Conservation (phyloP, 2,797 vertebrate genomes). For the Rachycentron canadum region DNA sequence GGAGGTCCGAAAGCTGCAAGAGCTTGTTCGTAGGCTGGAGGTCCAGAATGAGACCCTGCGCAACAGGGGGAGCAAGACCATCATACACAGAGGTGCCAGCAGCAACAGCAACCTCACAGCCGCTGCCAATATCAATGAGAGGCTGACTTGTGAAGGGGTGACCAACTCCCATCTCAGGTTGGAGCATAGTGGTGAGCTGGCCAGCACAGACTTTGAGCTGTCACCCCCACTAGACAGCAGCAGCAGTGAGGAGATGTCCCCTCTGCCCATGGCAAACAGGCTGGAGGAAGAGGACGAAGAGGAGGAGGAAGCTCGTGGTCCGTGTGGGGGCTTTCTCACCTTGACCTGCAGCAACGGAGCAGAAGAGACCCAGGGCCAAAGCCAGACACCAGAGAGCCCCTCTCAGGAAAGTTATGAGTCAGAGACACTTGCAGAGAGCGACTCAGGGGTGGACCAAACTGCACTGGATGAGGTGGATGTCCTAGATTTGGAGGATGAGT, state of each 20-base stretch:
- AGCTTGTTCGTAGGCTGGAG: constrained; percentile 91
- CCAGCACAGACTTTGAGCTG: constrained; percentile 70
- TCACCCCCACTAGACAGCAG: constrained; percentile 75
- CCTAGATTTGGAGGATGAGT: constrained; percentile 89
- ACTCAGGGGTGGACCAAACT: constrained; percentile 76
- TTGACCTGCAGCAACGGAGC: constrained; percentile 71
- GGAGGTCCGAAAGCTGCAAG: constrained; percentile 92
- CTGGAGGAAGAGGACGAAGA: constrained; percentile 70
- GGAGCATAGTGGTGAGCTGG: constrained; percentile 66
- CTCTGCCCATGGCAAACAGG: constrained; percentile 64
- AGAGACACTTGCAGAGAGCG: constrained; percentile 79
- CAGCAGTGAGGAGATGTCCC: constrained; percentile 82
- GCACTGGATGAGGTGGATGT: constrained; percentile 92
- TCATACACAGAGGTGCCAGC: constrained; percentile 66
- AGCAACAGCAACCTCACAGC: constrained; percentile 69
- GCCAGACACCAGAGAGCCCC: constrained; percentile 74
- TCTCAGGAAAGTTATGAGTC: constrained; percentile 83
- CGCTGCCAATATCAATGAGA: constrained; percentile 69
- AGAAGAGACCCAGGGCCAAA: constrained; percentile 50
- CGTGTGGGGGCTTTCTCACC: constrained; percentile 68
- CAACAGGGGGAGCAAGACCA: constrained; percentile 80
- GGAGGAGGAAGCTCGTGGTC: constrained; percentile 49
- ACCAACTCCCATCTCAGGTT: constrained; percentile 53
- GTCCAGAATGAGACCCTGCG: constrained; percentile 91
- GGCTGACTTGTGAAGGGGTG: constrained; percentile 59